Evolutionary conservation across 2,797 vertebrate genomes (phyloP), one percentile per base, ranked within the genome.

Genomic region (Pogonophryne albipinna): DNA sequence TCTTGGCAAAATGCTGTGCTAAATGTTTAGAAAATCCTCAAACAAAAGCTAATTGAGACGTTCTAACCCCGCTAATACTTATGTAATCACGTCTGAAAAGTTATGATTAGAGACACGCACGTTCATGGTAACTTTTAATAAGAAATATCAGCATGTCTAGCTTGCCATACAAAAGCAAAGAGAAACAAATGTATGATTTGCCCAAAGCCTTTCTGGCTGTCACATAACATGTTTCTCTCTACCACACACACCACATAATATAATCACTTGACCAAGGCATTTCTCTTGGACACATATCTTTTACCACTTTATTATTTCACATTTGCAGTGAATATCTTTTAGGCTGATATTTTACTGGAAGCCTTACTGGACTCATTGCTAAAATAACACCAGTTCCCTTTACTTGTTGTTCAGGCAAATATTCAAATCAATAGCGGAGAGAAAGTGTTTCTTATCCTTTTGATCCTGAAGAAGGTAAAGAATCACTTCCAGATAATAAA

Each of bases 271-370:
- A 88, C 83, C 74, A 23, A 80, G 66, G 64, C 80, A 50, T 83
- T 84, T 78, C 67, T 86, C 75, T 72, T 89, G 87, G 87, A 91
- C 91, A 85, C 85, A 88, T 66, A 53, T 56, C 66, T 87, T 87
- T 85, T 61, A 67, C 42, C 70, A 52, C 50, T 57, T 80, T 84
- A 89, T 84, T 87, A 83, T 90, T 92, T 82, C 70, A 82, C 79
- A 82, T 88, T 89, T 85, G 71, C 79, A 83, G 73, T 74, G 82
- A 89, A 83, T 88, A 85, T 87, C 71, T 87, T 79, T 87, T 79
- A 65, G 49, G 45, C 80, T 71, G 58, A 84, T 91, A 80, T 83
- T 86, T 71, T 63, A 69, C 85, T 86, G 75, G 77, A 87, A 50
- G 71, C 58, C 71, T 69, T 10, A 31, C 67, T 84, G 78, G 79